A percentile compares a stretch with the other conserved stretches of the same genome.
These are phyloP conservation scores for Pelagia noctiluca DNA, from an alignment of 30 jellyfish, hydroid and myxozoan genomes.

Conservation along the genomic window DNA sequence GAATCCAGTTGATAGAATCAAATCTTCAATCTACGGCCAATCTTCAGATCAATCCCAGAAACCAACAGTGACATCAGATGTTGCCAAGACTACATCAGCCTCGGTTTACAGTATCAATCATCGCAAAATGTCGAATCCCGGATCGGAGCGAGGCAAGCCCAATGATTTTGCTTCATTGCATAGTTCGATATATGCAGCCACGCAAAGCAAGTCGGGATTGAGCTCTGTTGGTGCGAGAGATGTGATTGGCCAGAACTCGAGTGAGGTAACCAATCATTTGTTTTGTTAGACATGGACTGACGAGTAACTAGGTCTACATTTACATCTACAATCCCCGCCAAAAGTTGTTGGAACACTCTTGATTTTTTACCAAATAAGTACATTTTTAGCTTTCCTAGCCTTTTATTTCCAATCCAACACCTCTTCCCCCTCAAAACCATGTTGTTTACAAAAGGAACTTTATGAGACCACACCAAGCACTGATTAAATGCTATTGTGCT, in stretches of 20 bases:
- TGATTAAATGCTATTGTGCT: too few species aligned
- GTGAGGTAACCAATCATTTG: not conserved
- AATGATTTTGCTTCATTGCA: constrained; percentile 68
- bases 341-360: too few species aligned
- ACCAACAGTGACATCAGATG: not conserved
- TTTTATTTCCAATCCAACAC: too few species aligned
- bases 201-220: constrained; percentile 56
- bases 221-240: constrained; percentile 14
- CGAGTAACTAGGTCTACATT: too few species aligned
- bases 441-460: too few species aligned
- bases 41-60: not conserved
- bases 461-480: too few species aligned
- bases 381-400: too few species aligned
- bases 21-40: constrained; percentile 19
- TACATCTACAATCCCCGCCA: too few species aligned
- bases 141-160: constrained; percentile 18
- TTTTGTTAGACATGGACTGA: not conserved
- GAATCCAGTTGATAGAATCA: constrained; percentile 33
- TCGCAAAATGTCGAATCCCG: not conserved
- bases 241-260: constrained; percentile 27
- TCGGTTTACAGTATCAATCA: constrained; percentile 34
- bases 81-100: constrained; percentile 11
- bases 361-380: too few species aligned
- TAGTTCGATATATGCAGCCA: constrained; percentile 63
- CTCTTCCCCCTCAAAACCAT: too few species aligned